phyloP scores from a whole-genome alignment of 2,113 vertebrate species.

The Climacteris rufus region DNA sequence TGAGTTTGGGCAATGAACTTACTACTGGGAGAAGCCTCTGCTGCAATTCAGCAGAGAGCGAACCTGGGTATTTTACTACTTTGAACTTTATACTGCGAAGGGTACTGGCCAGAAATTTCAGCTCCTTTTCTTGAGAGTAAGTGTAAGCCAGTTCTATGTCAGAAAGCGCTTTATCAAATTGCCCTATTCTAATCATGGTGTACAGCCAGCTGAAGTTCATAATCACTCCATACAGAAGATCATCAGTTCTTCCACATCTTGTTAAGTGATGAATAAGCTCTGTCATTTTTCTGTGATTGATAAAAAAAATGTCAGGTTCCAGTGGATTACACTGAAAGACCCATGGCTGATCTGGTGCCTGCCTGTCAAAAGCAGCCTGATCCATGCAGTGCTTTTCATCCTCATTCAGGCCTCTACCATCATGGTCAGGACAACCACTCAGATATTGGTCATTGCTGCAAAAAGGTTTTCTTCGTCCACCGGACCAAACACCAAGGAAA shows the following conservation, averaged over 20 bases:
- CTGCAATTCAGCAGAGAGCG: slow-evolving; percentile 93
- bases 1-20: slow-evolving; percentile 92
- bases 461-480: slow-evolving; percentile 92
- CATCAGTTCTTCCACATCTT: slow-evolving; percentile 89
- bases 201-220: slow-evolving; percentile 99
- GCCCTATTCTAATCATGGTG: slow-evolving; percentile 98
- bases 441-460: slow-evolving; percentile 78
- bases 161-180: slow-evolving; percentile 90
- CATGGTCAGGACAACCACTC: slow-evolving; percentile 82
- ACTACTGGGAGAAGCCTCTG: slow-evolving; percentile 95
- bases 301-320: slow-evolving; percentile 97
- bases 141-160: slow-evolving; percentile 94
- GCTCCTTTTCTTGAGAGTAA: slow-evolving; percentile 92
- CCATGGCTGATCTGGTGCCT: slow-evolving; percentile 96
- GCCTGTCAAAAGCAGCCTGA: slow-evolving; percentile 90
- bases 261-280: slow-evolving; percentile 93
- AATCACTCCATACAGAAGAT: slow-evolving; percentile 93
- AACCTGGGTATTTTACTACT: slow-evolving; percentile 88
- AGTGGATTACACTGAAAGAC: slow-evolving; percentile 96
- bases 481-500: slow-evolving; percentile 94
- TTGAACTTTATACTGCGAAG: slow-evolving; percentile 90
- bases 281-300: slow-evolving; percentile 98
- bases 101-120: slow-evolving; percentile 93
- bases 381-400: slow-evolving; percentile 86
- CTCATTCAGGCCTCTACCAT: slow-evolving; percentile 81